Base-by-base conservation (phyloP, 2,113 vertebrate genomes). In the Coracopsis vasa region DNA sequence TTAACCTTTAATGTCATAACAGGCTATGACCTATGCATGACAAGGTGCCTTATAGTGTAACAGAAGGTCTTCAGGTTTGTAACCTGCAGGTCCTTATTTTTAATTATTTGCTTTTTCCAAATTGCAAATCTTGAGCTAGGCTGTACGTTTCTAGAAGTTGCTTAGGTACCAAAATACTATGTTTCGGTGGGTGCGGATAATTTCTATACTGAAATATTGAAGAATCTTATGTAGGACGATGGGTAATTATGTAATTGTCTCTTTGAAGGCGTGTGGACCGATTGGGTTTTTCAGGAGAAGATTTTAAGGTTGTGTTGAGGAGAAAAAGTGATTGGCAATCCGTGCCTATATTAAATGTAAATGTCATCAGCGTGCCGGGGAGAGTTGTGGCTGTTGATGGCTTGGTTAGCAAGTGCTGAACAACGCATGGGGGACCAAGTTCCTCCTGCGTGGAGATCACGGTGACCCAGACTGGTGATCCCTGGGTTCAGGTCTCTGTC, bases 381-480 rank as follows among this genome's bases (percentile, higher is more conserved):
- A 71, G 84, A 42, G 48, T n/a, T 4, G 0, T 72, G 75, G 15
- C 44, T 53, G 15, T 17, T 24, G 18, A 16, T 44, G 4, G 25
- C 48, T 81, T 70, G 44, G 61, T 62, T 58, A 66, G 41, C 48
- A 50, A n/a, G 10, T 48, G 20, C 20, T 70, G 61, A 74, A 42
- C 0, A 0, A 60, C 45, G 56, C 10, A 1, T 28, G 28, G 13
- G 33, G 45, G 27, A 44, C 29, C 0, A 1, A 47, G 21, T n/a
- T 83, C 7, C 25, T 7, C 15, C 17, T 69, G 39, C 12, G 8
- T 3, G 21, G 80, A 67, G 18, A 29, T 50, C 19, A 19, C 3
- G 1, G 31, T 80, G 20, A 56, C 16, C 4, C 29, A 51, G 35
- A 27, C 11, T 0, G 1, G 17, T 3, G 0, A 16, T 80, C 42